These are phyloP conservation scores for Rhynchotus rufescens DNA, from an alignment of 2,797 vertebrate species.

Conservation along the genomic window DNA sequence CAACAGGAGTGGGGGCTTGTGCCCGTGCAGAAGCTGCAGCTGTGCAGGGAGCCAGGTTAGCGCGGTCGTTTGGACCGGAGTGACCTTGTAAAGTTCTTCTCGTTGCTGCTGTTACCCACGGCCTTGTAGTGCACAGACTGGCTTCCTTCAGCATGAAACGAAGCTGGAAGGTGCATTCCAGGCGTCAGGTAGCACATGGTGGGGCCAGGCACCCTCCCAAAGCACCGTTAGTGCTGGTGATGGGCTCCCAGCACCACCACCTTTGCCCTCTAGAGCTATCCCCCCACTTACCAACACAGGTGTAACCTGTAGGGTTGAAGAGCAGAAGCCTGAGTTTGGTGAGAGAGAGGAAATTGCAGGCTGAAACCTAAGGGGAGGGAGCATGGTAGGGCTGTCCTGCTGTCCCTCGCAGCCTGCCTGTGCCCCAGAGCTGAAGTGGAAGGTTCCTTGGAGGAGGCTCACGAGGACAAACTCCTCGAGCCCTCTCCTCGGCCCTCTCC, in stretches of 20 bases:
- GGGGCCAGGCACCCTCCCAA: neutral
- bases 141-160: neutral
- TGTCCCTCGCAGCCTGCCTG: neutral
- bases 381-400: no score
- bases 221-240: neutral
- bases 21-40: neutral
- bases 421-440: neutral
- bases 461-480: neutral
- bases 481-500: neutral
- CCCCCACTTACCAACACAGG: neutral
- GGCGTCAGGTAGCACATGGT: neutral
- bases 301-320: neutral
- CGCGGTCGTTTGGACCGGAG: neutral
- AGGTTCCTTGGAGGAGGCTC: neutral
- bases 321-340: neutral
- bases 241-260: neutral
- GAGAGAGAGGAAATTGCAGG: neutral
- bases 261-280: neutral
- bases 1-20: neutral
- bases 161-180: neutral
- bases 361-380: neutral
- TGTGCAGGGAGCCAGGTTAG: neutral
- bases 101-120: neutral
- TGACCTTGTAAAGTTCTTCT: neutral
- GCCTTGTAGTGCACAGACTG: neutral